Evolutionary conservation across 2,113 vertebrate species (phyloP).

Genomic region (Crotalus helleri): DNA sequence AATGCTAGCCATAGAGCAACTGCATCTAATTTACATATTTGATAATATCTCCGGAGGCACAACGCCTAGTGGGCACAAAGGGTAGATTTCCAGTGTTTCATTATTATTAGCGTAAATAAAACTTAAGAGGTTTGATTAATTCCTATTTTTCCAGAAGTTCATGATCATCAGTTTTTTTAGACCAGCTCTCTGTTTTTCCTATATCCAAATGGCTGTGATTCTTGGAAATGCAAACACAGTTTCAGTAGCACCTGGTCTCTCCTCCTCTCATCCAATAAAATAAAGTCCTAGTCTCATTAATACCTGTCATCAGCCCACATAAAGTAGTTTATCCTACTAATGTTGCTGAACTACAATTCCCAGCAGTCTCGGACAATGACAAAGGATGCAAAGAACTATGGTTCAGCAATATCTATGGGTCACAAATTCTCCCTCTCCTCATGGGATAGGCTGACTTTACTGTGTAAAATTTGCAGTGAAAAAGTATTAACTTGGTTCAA

Average conservation of each 20-base stretch:
- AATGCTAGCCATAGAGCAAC: neutral
- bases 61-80: neutral
- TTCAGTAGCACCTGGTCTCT: neutral
- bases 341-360: neutral
- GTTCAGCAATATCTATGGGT: neutral
- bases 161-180: neutral
- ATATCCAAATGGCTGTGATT: neutral
- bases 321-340: neutral
- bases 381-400: neutral
- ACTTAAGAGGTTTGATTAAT: neutral
- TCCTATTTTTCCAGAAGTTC: neutral
- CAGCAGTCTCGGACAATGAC: neutral
- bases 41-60: neutral
- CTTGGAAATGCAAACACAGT: neutral
- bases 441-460: neutral
- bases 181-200: neutral
- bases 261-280: neutral
- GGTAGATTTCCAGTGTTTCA: neutral
- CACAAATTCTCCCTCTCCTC: neutral
- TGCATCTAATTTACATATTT: constrained; percentile 7
- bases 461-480: neutral
- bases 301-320: neutral
- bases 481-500: neutral
- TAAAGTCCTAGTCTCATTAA: neutral
- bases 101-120: neutral